Conservation (phyloP, 2,797 vertebrate species). For the Halcyon smyrnensis region DNA sequence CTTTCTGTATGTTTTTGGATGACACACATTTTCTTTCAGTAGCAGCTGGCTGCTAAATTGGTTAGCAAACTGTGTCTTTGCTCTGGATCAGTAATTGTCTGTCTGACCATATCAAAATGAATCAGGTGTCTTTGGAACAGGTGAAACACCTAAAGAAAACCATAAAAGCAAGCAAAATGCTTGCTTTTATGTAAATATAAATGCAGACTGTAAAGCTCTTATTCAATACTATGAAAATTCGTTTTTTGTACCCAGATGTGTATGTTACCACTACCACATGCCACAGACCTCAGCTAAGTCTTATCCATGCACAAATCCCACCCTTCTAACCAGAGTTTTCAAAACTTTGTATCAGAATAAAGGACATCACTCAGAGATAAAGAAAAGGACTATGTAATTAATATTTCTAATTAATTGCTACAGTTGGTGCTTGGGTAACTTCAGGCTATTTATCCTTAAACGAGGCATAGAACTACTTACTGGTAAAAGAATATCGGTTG, state of each 20-base stretch:
- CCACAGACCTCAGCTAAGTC: neutral
- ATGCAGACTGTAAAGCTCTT: neutral
- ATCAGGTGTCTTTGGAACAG: neutral
- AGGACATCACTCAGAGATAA: rapidly evolving
- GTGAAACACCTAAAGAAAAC: neutral
- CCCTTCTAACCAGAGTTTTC: neutral
- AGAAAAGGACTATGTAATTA: neutral
- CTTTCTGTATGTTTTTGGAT: neutral
- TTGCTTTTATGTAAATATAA: rapidly evolving
- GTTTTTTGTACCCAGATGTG: neutral
- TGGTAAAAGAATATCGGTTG: neutral
- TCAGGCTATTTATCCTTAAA: neutral
- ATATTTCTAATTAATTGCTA: neutral
- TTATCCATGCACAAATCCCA: neutral
- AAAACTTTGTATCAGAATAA: neutral
- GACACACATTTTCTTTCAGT: neutral
- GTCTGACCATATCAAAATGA: neutral
- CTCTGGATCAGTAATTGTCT: neutral
- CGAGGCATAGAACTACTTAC: neutral
- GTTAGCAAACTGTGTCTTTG: neutral
- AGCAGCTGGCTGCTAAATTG: neutral
- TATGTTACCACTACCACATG: rapidly evolving
- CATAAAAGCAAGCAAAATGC: neutral
- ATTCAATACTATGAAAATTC: neutral
- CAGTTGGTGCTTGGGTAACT: neutral